Base-by-base conservation (phyloP, 2,797 vertebrate species). In the Hemibagrus guttatus region DNA sequence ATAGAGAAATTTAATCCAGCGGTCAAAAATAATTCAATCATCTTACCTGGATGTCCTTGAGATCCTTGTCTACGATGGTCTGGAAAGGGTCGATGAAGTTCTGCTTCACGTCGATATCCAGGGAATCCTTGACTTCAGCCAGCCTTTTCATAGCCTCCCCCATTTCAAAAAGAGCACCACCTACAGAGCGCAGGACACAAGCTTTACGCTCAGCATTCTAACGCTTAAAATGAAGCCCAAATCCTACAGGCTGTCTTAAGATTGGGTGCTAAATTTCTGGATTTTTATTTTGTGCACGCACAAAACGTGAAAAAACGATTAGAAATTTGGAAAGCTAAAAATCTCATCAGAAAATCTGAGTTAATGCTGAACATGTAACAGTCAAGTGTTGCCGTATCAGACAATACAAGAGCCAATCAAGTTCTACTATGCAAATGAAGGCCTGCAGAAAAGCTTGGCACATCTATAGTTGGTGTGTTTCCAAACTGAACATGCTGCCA, bases 21-120 rank as follows among this genome's bases (percentile, higher is more conserved):
- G 23, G 12, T 39, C 35, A 1, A 59, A 58, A 42, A 64, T 23
- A 8, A 23, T 0, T 4, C 0, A 28, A 7, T 2, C 16, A 63
- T 7, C 71, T 11, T 83, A 99, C 98, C 97, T 99, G 98, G 91
- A 99, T 98, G 93, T 99, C 98, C 90, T 96, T 97, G 88, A 99
- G 95, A 91, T 99, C 98, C 86, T 98, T 99, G 71, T 99, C 98
- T 19, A 96, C 96, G 28, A 99, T 93, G 69, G 95, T 96, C 95
- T 99, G 98, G 71, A 99, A 95, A 2, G 98, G 98, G 89, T 99
- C 98, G 0, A 99, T 97, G 90, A 99, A 99, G 91, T 99, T 99
- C 86, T 99, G 98, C 89, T 99, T 99, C 87, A 99, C 98, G 52
- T 99, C 97, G 1, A 99, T 99, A 91, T 99, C 98, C 93, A 99